These are phyloP conservation scores for Mythimna albipuncta DNA, from an alignment of 2,888 invertebrate genomes.

Conservation along the genomic window DNA sequence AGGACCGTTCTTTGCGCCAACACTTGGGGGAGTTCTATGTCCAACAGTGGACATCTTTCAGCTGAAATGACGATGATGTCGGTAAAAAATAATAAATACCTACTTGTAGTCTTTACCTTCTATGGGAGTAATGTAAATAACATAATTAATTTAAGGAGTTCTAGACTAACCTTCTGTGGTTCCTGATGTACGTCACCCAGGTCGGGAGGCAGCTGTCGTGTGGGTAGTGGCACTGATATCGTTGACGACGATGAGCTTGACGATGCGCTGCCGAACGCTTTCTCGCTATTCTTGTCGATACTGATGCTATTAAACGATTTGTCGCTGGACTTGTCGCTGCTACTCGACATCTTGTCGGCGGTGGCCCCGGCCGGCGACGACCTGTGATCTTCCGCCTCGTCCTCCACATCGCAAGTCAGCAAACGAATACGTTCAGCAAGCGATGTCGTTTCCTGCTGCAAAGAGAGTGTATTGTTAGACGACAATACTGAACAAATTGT, in stretches of 20 bases:
- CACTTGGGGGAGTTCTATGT: no score
- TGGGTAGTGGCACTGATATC: slow-evolving; percentile 77
- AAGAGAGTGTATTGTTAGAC: slow-evolving; percentile 36
- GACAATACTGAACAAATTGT: slow-evolving; percentile 38
- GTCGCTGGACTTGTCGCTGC: slow-evolving; percentile 85
- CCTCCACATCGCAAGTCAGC: slow-evolving; percentile 96
- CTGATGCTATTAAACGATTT: slow-evolving; percentile 90
- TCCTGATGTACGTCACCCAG: slow-evolving; percentile 86
- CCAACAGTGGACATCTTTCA: no score
- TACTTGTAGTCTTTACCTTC: not conserved
- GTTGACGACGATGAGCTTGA: slow-evolving; percentile 87
- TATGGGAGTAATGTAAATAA: no score
- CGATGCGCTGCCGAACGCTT: slow-evolving; percentile 90
- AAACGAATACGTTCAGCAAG: slow-evolving; percentile 96
- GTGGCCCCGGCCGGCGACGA: slow-evolving; percentile 93
- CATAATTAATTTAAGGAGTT: not conserved
- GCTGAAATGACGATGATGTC: no score
- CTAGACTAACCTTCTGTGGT: slow-evolving; percentile 77
- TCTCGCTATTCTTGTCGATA: slow-evolving; percentile 90
- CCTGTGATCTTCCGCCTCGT: slow-evolving; percentile 89
- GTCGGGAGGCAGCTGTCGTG: slow-evolving; percentile 83
- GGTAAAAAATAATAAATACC: no score
- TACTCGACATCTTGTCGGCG: slow-evolving; percentile 91
- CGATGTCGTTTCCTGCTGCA: slow-evolving; percentile 92
- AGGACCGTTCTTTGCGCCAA: no score